Percentiles rank a stretch among this genome's conserved stretches.
These are phyloP conservation scores for Trididemnum miniatum DNA, from an alignment of 23 tunicate species.

Conservation along the genomic window DNA sequence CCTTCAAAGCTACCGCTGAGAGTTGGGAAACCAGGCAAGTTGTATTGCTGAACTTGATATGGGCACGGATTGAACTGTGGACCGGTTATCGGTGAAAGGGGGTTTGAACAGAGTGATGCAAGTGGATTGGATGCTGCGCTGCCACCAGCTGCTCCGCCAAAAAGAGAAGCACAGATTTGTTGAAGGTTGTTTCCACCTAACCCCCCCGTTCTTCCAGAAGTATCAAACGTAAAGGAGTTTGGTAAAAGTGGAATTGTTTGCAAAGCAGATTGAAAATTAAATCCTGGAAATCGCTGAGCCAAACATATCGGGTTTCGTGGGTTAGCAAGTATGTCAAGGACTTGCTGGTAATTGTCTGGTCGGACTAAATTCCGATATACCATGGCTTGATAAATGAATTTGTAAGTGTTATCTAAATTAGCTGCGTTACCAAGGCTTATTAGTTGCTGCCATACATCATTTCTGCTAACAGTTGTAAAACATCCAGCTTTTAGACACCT, in stretches of 20 bases:
- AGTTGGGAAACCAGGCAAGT: conserved; percentile 16
- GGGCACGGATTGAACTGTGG: conserved; percentile 26
- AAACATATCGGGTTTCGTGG: background rate
- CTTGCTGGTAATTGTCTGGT: conserved; percentile 67
- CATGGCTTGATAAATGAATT: too few relatives aligned
- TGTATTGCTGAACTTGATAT: background rate
- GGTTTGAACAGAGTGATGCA: background rate
- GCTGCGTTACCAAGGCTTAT: background rate
- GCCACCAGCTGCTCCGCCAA: background rate
- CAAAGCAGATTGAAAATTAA: background rate
- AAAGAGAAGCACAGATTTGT: background rate
- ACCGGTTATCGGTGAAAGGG: background rate
- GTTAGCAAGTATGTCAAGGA: background rate
- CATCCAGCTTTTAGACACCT: conserved; percentile 77
- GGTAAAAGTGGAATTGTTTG: too few relatives aligned
- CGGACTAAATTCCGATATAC: conserved; percentile 47
- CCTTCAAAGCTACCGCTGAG: conserved; percentile 32
- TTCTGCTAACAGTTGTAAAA: conserved; percentile 28
- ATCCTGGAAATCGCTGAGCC: background rate
- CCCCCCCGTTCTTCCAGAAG: background rate
- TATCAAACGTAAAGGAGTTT: background rate
- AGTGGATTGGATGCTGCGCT: background rate
- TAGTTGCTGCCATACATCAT: conserved; percentile 8
- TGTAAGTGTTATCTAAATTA: background rate
- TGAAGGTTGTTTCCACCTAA: background rate